Conservation (phyloP, 30 jellyfish, hydroid and myxozoan species). For the Haliclystus octoradiatus region DNA sequence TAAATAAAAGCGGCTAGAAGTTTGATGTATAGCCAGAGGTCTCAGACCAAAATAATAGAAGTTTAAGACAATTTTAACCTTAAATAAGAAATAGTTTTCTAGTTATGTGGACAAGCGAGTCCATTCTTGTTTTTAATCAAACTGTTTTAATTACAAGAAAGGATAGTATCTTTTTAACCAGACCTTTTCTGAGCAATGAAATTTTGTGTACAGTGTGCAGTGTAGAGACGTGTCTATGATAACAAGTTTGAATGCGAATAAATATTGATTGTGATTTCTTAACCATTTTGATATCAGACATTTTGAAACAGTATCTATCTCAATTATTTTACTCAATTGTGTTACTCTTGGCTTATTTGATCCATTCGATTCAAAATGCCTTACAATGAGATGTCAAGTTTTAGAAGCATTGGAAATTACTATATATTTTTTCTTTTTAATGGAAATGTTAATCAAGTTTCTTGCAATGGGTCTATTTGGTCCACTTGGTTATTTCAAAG, state of each 20-base stretch:
- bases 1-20: too few relatives aligned
- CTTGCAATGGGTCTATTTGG: constrained; percentile 90
- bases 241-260: too few relatives aligned
- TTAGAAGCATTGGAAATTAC: constrained; percentile 66
- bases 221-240: too few relatives aligned
- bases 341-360: constrained; percentile 97
- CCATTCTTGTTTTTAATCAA: too few relatives aligned
- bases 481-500: constrained; percentile 62
- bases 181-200: not conserved
- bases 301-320: constrained; percentile 73
- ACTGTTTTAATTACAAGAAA: too few relatives aligned
- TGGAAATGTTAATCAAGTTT: constrained; percentile 79
- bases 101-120: too few relatives aligned
- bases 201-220: not conserved
- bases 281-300: constrained; percentile 19
- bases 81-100: too few relatives aligned
- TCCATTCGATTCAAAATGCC: constrained; percentile 85
- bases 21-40: too few relatives aligned
- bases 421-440: constrained; percentile 67
- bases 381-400: constrained; percentile 41
- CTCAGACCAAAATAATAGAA: too few relatives aligned
- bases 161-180: not conserved
- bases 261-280: too few relatives aligned
- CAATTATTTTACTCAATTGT: constrained; percentile 63
- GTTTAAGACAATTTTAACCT: too few relatives aligned